Evolutionary conservation across 2,888 invertebrate genomes (phyloP), one percentile per base, ranked within the genome.

Genomic region (Troides oblongomaculatus): DNA sequence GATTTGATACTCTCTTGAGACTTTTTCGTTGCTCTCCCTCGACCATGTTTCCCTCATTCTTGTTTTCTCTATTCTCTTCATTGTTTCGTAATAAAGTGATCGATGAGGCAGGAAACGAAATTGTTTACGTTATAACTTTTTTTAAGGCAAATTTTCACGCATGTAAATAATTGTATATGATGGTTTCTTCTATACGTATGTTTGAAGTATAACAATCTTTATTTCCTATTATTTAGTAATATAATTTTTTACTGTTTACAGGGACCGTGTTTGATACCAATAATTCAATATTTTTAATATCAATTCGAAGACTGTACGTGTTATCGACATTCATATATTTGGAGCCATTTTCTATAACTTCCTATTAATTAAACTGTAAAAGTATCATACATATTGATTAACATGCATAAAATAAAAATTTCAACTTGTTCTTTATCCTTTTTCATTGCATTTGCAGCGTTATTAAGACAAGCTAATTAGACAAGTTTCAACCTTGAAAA

Each of bases 361-460:
- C 57, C 62, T 30, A 50, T 46, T 62, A 65, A 69, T 64, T 60
- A 64, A 64, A 61, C 56, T 36, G 57, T 36, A 46, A 46, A 57
- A 62, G 30, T 62, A 62, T 10, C 64, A 62, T 65, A 62, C 17
- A 66, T 62, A 65, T 65, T 65, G 65, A 25, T 39, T 61, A 61
- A 46, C 62, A 58, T 62, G 58, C 57, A 62, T 69, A 56, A 69
- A 69, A 69, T 62, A 57, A 30, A 36, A 64, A 60, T 58, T 59
- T 23, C 23, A n/a, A 50, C 56, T 50, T 17, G 39, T 30, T 70
- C 66, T 60, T 70, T 64, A 59, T n/a, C 12, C 59, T n/a, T 66
- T 66, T 63, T 59, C 70, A 63, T 66, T 66, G 66, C 60, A 66
- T 64, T 69, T 69, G 61, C 64, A 59, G 25, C 57, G 56, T 61